phyloP scores from a whole-genome alignment of 2,888 invertebrate species.

The Papilio protenor region DNA sequence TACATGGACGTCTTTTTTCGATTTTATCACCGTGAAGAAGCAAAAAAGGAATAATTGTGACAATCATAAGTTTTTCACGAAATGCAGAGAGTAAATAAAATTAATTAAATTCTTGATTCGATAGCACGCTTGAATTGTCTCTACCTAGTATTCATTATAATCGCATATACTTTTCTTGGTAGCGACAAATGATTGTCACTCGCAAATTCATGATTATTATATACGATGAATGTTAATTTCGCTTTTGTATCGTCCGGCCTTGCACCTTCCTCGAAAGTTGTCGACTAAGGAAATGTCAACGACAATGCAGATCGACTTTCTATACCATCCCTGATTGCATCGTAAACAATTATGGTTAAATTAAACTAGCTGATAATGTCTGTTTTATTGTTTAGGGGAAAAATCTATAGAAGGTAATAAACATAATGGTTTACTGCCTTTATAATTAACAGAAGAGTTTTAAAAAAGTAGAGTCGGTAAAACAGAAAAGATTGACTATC shows the following conservation, averaged over 20 bases:
- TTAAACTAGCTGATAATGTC: not conserved
- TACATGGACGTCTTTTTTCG: not conserved
- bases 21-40: not conserved
- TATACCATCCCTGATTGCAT: constrained; percentile 10
- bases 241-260: constrained; percentile 30
- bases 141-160: constrained; percentile 11
- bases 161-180: constrained; percentile 15
- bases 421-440: not conserved
- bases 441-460: not conserved
- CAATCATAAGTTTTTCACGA: not conserved
- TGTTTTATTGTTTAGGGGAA: no score
- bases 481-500: not conserved
- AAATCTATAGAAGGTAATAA: no score
- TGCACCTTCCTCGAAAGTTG: constrained; percentile 14
- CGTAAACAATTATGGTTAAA: not conserved
- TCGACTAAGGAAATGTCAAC: constrained; percentile 17
- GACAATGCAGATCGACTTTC: constrained; percentile 9
- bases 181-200: constrained; percentile 13
- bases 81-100: not conserved
- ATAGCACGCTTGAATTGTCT: not conserved
- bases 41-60: not conserved
- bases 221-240: constrained; percentile 30
- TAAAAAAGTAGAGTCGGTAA: no score
- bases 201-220: constrained; percentile 10
- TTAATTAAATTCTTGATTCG: not conserved